Base-by-base conservation (phyloP, 2,113 vertebrate genomes). In the Callaeas wilsoni region DNA sequence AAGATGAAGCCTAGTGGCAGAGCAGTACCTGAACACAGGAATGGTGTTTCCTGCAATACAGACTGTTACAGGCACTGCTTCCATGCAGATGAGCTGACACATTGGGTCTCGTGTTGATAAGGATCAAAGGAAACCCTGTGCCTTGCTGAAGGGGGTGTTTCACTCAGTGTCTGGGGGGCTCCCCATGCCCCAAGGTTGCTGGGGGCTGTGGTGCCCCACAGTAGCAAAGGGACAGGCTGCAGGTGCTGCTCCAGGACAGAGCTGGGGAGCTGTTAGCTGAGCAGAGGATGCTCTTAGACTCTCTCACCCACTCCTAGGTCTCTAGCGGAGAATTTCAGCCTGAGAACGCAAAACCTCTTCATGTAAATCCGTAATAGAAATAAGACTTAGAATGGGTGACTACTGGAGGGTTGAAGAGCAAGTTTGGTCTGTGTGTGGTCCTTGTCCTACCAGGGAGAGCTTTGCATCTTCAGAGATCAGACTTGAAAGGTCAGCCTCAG, bases 11-110 rank as follows among this genome's bases (percentile, higher is more conserved):
- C 16, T 5, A 1, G 33, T 33, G 88, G 33, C 35, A 52, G 53
- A 52, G 49, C 25, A 74, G 41, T 2, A 1, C 52, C 59, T 3
- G 9, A 0, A 9, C n/a, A 1, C n/a, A 47, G 59, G 32, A 30
- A 7, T 5, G 16, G 16, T 9, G 12, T 33, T 59, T 57, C 18
- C 67, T 87, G 53, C 59, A 37, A 1, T 6, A 2, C 41, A 10
- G 41, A 13, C 22, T 55, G 69, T 16, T 37, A 9, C 23, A 57
- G 74, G 4, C 17, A 1, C 26, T 57, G 53, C 47, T 57, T 22
- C 35, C 21, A 0, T 3, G 11, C 6, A 5, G 55, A 1, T 22
- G n/a, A 46, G 50, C 22, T 12, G 63, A 12, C 8, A 7, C 52
- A 52, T 42, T 39, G 44, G n/a, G 25, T 32, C 42, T 35, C n/a